Conservation (phyloP, 2,113 vertebrate species). For the Forbesichthys papilliferus region DNA sequence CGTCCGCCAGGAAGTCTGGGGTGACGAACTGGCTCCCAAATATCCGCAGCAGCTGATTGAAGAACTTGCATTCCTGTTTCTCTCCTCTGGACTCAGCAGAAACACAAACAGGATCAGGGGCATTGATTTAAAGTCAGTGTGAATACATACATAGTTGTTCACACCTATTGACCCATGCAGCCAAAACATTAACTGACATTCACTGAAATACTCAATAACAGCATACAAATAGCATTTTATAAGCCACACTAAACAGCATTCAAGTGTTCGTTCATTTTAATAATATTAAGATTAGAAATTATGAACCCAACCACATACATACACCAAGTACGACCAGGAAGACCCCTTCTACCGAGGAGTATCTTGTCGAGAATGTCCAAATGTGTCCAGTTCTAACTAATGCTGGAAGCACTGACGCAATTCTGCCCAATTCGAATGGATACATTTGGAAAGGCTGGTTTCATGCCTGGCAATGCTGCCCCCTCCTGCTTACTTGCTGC, state of each 20-base stretch:
- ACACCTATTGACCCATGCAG: neutral
- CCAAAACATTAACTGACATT: neutral
- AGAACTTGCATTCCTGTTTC: conserved; percentile 70
- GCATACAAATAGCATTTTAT: neutral
- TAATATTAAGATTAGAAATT: neutral
- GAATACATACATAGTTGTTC: neutral
- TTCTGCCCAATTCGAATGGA: neutral
- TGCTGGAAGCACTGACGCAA: neutral
- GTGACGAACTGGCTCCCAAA: conserved; percentile 61
- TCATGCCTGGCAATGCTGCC: neutral
- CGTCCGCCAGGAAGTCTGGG: conserved; percentile 46
- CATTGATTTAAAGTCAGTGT: neutral
- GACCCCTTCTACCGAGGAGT: too few species aligned
- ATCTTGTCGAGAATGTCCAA: too few species aligned
- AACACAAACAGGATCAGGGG: neutral
- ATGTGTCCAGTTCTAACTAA: too few species aligned
- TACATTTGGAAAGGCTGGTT: neutral
- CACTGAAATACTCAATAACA: neutral
- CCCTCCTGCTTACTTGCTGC: conserved; percentile 55
- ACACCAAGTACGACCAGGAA: too few species aligned
- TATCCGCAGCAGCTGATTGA: conserved; percentile 62
- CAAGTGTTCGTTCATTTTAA: neutral
- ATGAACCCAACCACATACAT: neutral
- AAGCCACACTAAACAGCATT: neutral
- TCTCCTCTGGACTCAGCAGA: conserved; percentile 48